Evolutionary conservation across 2,888 invertebrate species (phyloP).

Genomic region (Chorisops tibialis): DNA sequence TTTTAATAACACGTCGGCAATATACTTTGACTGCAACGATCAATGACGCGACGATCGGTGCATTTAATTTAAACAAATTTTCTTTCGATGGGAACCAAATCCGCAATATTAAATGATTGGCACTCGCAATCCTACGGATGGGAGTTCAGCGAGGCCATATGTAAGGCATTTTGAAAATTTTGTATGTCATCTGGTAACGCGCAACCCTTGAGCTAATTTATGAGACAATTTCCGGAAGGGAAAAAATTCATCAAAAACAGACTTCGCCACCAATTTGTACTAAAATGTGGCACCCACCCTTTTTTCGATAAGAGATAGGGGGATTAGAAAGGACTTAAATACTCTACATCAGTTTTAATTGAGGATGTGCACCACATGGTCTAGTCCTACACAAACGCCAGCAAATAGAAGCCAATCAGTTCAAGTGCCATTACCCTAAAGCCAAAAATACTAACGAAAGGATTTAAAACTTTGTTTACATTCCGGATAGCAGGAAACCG

Average conservation of each 20-base stretch:
- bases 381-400: not conserved
- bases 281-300: slow-evolving; percentile 8
- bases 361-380: slow-evolving; percentile 27
- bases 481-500: too few species aligned
- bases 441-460: not conserved
- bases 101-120: not conserved
- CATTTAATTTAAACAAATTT: not conserved
- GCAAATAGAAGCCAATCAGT: slow-evolving; percentile 22
- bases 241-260: slow-evolving; percentile 13
- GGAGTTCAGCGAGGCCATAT: not conserved
- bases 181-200: not conserved
- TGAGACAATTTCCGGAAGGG: slow-evolving; percentile 17
- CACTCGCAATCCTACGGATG: too few species aligned
- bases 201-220: slow-evolving; percentile 15
- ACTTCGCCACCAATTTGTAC: slow-evolving; percentile 21
- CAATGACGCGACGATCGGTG: not conserved
- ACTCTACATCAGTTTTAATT: slow-evolving; percentile 22
- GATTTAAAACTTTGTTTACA: too few species aligned
- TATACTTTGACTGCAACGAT: not conserved
- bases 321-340: slow-evolving; percentile 22
- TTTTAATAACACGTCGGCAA: slow-evolving; percentile 13
- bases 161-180: not conserved
- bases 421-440: slow-evolving; percentile 10
- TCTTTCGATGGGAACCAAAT: slow-evolving; percentile 10
- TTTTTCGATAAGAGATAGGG: not conserved